Evolutionary conservation across 1,140 invertebrate genomes (phyloP), one percentile per base, ranked within the genome.

Genomic region (Scaptomyza graminum): DNA sequence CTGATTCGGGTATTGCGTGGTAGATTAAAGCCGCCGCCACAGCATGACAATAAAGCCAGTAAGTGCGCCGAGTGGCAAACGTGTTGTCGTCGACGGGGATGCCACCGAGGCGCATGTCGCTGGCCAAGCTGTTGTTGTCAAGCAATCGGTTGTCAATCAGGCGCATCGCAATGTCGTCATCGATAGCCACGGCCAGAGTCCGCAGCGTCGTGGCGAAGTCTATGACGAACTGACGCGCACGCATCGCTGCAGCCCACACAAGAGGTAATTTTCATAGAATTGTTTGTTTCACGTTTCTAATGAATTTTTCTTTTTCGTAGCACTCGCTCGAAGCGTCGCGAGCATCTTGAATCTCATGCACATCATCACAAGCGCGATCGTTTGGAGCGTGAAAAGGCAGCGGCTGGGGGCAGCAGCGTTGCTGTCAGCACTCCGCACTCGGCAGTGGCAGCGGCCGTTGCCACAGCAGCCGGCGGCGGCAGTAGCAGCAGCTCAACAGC

Each of bases 241-340:
- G 57, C 90, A 91, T 71, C 85, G 90, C 44, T 80, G 90, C 54
- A 91, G 90, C 66, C 90, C 90, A 56, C 88, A 91, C 50, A 91
- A 91, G 16, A 90, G 74, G 80, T 91, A 54, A 73, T 63, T 67
- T 9, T 65, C 18, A 11, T 28, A 28, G n/a, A 44, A 11, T 39
- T 12, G 18, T 22, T n/a, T 12, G 11, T n/a, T n/a, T n/a, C n/a
- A 12, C 11, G 18, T 22, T 7, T 31, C 28, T n/a, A 41, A n/a
- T n/a, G 12, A 1, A n/a, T 41, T 41, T 0, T 41, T 11, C 31
- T 51, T 5, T 52, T 56, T 39, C 11, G n/a, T 50, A 90, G 90
- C 56, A 59, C 77, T 3, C 89, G 90, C 7, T 82, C 82, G 5
- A 91, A 91, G 51, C 85, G 90, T 47, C 85, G 89, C n/a, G 84